phyloP scores from a whole-genome alignment of 2,888 invertebrate genomes.

The Zygothrica quintamaculata region DNA sequence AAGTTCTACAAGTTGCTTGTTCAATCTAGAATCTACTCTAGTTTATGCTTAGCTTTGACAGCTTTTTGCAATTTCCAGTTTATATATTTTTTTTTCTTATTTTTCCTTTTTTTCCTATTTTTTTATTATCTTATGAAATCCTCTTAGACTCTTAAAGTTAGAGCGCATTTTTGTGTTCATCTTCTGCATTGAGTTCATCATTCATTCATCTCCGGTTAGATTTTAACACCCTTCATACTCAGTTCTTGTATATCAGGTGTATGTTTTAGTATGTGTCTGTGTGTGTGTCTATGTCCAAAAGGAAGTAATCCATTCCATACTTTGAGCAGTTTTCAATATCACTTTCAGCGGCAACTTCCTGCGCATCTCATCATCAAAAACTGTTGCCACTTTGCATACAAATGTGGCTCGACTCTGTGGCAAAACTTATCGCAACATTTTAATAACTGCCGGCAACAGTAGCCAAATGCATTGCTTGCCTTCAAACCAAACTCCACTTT shows the following conservation, averaged over 20 bases:
- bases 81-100: too few species aligned
- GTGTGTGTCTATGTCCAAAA: constrained; percentile 44
- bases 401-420: constrained; percentile 60
- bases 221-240: constrained; percentile 16
- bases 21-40: too few species aligned
- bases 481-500: too few species aligned
- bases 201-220: constrained; percentile 48
- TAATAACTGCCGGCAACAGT: constrained; percentile 80
- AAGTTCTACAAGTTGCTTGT: too few species aligned
- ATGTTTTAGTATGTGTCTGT: too few species aligned
- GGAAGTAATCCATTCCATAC: constrained; percentile 81
- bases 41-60: constrained; percentile 1
- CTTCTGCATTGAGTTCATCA: too few species aligned
- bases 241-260: too few species aligned
- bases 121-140: constrained; percentile 27
- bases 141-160: constrained; percentile 31
- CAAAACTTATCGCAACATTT: constrained; percentile 76
- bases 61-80: constrained; percentile 1
- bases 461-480: constrained; percentile 49
- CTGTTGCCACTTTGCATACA: constrained; percentile 81
- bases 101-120: too few species aligned
- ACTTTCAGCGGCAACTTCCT: constrained; percentile 80
- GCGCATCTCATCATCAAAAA: constrained; percentile 65
- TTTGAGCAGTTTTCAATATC: constrained; percentile 78
- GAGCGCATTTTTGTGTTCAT: constrained; percentile 30